phyloP scores from a whole-genome alignment of 2,797 vertebrate species.

The Apogon hyalosoma region DNA sequence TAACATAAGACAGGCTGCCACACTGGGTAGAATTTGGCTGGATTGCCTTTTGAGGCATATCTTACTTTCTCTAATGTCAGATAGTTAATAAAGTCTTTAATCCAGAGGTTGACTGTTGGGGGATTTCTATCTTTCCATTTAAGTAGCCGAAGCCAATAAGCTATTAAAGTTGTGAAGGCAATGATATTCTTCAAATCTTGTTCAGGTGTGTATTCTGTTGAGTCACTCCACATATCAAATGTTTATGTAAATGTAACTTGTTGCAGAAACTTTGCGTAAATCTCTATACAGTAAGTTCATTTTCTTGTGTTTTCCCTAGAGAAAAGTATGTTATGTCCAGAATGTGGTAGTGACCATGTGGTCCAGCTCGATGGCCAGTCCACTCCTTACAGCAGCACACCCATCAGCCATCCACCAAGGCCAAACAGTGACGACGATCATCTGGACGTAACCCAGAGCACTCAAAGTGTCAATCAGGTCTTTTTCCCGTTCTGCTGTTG shows the following conservation, averaged over 20 bases:
- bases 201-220: too few species aligned
- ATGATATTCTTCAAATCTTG: too few species aligned
- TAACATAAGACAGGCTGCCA: too few species aligned
- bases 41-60: too few species aligned
- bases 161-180: too few species aligned
- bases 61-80: too few species aligned
- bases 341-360: constrained; percentile 92
- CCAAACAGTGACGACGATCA: constrained; percentile 44
- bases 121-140: too few species aligned
- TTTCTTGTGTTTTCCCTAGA: constrained; percentile 44
- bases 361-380: constrained; percentile 83
- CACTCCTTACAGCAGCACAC: constrained; percentile 75
- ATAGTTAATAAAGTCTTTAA: too few species aligned
- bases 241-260: not conserved
- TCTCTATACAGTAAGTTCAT: not conserved
- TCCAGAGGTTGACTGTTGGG: too few species aligned
- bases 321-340: constrained; percentile 82
- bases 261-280: not conserved
- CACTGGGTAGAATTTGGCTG: too few species aligned
- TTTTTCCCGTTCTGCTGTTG: not conserved
- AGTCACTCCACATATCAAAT: not conserved
- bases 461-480: constrained; percentile 41
- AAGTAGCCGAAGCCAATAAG: too few species aligned
- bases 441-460: constrained; percentile 21
- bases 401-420: constrained; percentile 33